Conservation (phyloP, 2,797 vertebrate species). For the Glossophaga mutica region DNA sequence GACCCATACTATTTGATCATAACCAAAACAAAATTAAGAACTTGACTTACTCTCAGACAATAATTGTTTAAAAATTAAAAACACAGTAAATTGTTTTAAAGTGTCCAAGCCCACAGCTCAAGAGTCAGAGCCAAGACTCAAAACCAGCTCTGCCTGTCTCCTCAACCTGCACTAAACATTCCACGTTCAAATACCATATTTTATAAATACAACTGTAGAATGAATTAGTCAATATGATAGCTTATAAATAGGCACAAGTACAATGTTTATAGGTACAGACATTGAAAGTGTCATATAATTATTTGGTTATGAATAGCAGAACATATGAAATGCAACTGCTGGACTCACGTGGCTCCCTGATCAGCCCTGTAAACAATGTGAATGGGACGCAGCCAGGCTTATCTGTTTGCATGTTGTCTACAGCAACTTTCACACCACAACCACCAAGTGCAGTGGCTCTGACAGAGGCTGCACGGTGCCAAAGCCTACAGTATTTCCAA, state of each 20-base stretch:
- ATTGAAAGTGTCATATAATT: constrained; percentile 12
- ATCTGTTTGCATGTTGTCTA: background rate
- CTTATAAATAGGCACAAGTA: background rate
- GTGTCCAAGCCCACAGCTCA: background rate
- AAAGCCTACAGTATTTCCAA: background rate
- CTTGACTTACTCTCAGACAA: background rate
- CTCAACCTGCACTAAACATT: background rate
- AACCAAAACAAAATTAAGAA: constrained; percentile 2
- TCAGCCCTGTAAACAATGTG: background rate
- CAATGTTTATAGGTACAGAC: background rate
- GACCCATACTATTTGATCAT: background rate
- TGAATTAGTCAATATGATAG: constrained; percentile 1
- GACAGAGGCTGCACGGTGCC: background rate
- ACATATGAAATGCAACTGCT: background rate
- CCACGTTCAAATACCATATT: background rate
- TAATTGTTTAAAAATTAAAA: background rate
- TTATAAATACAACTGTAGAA: background rate
- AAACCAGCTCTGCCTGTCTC: background rate
- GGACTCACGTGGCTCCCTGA: background rate
- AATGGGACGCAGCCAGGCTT: background rate
- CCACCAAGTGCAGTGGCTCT: background rate
- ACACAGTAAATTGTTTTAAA: background rate
- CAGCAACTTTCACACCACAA: background rate
- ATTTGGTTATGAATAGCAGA: background rate
- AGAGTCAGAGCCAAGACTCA: background rate